Evolutionary conservation across 2,888 invertebrate genomes (phyloP).

Genomic region (Carcina quercana): DNA sequence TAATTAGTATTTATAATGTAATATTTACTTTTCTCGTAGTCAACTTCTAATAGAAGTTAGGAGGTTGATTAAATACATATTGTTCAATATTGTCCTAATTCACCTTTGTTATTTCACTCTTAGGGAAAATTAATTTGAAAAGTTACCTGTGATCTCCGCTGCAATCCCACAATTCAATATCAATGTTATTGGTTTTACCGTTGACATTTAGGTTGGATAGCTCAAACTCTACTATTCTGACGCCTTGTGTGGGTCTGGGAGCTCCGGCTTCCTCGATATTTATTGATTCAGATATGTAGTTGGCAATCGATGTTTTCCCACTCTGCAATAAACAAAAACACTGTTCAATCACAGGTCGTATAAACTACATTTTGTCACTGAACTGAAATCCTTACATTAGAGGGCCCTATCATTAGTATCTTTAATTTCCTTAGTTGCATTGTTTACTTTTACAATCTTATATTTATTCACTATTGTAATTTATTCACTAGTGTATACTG

Average conservation of each 20-base stretch:
- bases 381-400: constrained; percentile 49
- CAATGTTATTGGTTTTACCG: constrained; percentile 73
- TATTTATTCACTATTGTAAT: constrained; percentile 2
- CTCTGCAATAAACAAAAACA: constrained; percentile 62
- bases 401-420: constrained; percentile 73
- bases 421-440: constrained; percentile 68
- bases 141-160: constrained; percentile 83
- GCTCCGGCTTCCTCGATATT: constrained; percentile 77
- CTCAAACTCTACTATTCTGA: constrained; percentile 86
- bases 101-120: no score
- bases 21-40: no score
- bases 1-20: no score
- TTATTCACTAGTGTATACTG: no score
- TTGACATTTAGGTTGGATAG: constrained; percentile 74
- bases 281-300: constrained; percentile 79
- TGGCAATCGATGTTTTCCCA: constrained; percentile 81
- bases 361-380: not conserved
- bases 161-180: constrained; percentile 88
- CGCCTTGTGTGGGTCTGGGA: constrained; percentile 81
- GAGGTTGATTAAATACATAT: no score
- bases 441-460: constrained; percentile 15
- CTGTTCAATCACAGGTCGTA: constrained; percentile 4
- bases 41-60: no score
- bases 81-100: no score
- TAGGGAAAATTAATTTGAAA: no score